Evolutionary conservation across 1,140 invertebrate genomes (phyloP), one percentile per base, ranked within the genome.

Genomic region (Gryon sp.): DNA sequence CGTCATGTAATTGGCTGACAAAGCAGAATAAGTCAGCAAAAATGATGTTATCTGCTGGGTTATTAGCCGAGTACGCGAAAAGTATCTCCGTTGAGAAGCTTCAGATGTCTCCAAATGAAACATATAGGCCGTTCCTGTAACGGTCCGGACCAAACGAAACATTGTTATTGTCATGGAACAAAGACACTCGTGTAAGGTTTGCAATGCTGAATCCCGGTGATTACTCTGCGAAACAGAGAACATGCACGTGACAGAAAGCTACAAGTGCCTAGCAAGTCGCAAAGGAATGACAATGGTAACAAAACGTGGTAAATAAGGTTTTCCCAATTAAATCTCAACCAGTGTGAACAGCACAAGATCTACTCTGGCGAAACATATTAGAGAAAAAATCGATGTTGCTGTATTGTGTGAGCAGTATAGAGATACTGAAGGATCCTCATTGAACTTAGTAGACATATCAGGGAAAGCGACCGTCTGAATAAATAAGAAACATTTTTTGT

Each of bases 121-220:
- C 78, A 80, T 26, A 11, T 55, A 19, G 59, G 63, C 0, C 30
- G 40, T 1, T 30, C 50, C 19, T 80, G 76, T 62, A 63, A 24
- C 12, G 76, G 69, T 6, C 14, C 60, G 8, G 75, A 80, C 34
- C 63, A 65, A 16, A 52, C 45, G 0, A 70, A 65, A 7, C 7
- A 11, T 1, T 78, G 70, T 38, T 15, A n/a, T 9, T 63, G 32
- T 41, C 76, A 70, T 30, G 76, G 78, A 1, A 57, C 65, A 22
- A 52, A 26, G 8, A 1, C 78, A 78, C 34, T 14, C 9, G 0
- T 24, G 26, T 3, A 32, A 34, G 18, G 22, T 8, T 3, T 77
- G 73, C 45, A 7, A n/a, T 0, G 22, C 15, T 22, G 18, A 19
- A 9, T 34, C 11, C 32, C 5, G 32, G 7, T 46, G 41, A n/a